phyloP scores from a whole-genome alignment of 2,113 vertebrate species.

The Phocoena phocoena region DNA sequence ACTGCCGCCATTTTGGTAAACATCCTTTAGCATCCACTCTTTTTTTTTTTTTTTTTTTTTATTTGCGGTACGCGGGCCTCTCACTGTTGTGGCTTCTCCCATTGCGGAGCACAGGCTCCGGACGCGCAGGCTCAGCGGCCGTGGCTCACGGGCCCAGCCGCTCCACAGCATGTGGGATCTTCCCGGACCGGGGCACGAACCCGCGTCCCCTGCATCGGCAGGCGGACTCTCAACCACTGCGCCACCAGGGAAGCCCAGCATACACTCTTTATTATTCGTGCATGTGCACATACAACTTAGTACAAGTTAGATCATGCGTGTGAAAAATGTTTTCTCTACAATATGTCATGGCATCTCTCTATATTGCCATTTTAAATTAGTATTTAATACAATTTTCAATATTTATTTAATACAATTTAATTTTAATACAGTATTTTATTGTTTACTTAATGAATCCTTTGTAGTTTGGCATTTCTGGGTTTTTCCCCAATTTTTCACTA shows the following conservation, averaged over 20 bases:
- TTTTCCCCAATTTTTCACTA: neutral
- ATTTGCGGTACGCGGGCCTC: too few relatives aligned
- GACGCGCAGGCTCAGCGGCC: too few relatives aligned
- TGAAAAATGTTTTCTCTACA: neutral
- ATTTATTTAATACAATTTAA: neutral
- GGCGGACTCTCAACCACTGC: too few relatives aligned
- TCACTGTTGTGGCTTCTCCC: too few relatives aligned
- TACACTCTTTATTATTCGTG: rapidly evolving
- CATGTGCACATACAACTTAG: rapidly evolving
- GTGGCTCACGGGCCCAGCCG: too few relatives aligned
- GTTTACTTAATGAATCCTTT: neutral
- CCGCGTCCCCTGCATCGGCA: too few relatives aligned
- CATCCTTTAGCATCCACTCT: neutral
- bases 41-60: neutral
- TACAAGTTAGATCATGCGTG: rapidly evolving
- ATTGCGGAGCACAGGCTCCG: too few relatives aligned
- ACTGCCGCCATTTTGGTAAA: neutral
- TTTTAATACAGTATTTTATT: neutral
- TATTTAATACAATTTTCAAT: neutral
- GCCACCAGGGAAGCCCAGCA: too few relatives aligned
- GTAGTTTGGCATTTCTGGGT: neutral
- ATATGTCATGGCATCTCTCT: neutral
- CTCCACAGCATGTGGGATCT: too few relatives aligned
- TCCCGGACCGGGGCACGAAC: too few relatives aligned
- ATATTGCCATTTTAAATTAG: neutral